phyloP scores from a whole-genome alignment of 2,888 invertebrate species.

The Petrolisthes cinctipes region DNA sequence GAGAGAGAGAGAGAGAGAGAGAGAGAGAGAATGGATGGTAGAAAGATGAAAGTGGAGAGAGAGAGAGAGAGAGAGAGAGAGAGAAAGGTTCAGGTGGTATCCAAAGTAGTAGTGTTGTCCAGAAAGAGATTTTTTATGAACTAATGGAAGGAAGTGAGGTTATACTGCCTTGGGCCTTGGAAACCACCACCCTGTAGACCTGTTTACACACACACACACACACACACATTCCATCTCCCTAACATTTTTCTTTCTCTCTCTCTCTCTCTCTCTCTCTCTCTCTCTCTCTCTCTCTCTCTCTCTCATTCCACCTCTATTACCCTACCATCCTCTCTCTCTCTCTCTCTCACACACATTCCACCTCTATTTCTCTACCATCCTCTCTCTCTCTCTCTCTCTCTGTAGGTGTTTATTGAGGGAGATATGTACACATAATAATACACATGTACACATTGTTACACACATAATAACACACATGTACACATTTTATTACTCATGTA shows the following conservation, averaged over 20 bases:
- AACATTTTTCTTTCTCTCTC: conserved; percentile 4
- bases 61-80: no score
- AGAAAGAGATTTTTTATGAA: no score
- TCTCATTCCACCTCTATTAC: background rate
- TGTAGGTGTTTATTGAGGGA: background rate
- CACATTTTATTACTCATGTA: no score
- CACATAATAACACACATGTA: background rate
- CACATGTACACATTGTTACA: no score
- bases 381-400: conserved; percentile 5
- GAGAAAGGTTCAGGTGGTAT: no score
- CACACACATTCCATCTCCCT: background rate
- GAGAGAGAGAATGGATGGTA: no score
- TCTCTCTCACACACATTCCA: background rate
- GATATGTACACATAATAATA: background rate
- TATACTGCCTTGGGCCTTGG: no score
- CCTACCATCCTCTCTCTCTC: background rate
- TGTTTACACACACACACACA: background rate
- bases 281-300: conserved; percentile 28
- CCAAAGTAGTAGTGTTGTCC: no score
- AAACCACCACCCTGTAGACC: background rate
- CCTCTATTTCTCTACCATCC: background rate
- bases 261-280: conserved; percentile 33
- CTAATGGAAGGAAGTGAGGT: no score
- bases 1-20: no score
- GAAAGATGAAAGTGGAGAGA: no score